Evolutionary conservation across 1,140 invertebrate species (phyloP).

Genomic region (Tigriopus japonicus): DNA sequence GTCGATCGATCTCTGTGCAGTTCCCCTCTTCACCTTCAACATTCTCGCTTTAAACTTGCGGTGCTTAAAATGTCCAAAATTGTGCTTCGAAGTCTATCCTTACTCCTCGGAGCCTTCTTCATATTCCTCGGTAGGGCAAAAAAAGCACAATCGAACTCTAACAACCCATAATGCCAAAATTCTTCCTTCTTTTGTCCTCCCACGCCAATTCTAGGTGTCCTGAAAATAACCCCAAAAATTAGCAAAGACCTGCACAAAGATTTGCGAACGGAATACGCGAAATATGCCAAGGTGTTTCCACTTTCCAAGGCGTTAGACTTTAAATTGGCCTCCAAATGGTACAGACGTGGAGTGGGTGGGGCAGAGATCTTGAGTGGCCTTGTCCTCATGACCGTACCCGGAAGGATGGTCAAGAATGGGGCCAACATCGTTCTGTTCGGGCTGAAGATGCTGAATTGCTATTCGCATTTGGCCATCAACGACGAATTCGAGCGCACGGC

Average conservation of each 20-base stretch:
- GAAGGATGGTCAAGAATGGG: constrained; percentile 69
- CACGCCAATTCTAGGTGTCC: constrained; percentile 35
- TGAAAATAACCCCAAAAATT: constrained; percentile 73
- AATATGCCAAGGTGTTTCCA: constrained; percentile 91
- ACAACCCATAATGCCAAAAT: too few relatives aligned
- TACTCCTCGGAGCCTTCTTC: constrained; percentile 82
- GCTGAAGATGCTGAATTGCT: constrained; percentile 67
- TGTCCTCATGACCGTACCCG: constrained; percentile 64
- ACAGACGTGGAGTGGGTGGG: constrained; percentile 62
- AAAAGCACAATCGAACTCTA: too few relatives aligned
- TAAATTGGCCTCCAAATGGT: constrained; percentile 81
- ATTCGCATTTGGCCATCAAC: constrained; percentile 76
- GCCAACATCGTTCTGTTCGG: constrained; percentile 62
- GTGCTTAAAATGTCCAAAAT: constrained; percentile 35
- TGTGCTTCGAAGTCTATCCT: constrained; percentile 68
- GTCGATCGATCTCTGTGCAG: too few relatives aligned
- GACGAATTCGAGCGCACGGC: constrained; percentile 82
- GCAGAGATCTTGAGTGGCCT: constrained; percentile 75
- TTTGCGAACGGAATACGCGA: constrained; percentile 85
- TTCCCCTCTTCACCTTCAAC: too few relatives aligned
- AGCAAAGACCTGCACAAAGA: constrained; percentile 90
- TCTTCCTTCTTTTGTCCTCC: too few relatives aligned
- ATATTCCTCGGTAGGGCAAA: constrained; percentile 52
- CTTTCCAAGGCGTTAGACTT: constrained; percentile 56
- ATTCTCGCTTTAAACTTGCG: neutral